These are phyloP conservation scores for Coranthus polyacanthus DNA, from an alignment of 2,797 vertebrate species.

Conservation along the genomic window DNA sequence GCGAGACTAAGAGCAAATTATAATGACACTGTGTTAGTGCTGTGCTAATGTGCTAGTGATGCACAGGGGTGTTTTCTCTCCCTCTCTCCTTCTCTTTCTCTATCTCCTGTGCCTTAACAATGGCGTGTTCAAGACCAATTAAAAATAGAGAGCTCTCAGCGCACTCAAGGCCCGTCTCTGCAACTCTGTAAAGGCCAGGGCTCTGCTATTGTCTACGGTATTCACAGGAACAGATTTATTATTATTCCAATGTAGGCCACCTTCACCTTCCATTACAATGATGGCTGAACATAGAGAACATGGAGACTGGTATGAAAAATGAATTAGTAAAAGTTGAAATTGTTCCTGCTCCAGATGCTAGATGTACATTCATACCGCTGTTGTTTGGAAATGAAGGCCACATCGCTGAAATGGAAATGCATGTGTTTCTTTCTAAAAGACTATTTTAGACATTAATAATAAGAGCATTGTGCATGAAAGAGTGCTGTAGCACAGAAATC, in stretches of 20 bases:
- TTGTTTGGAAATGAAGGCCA: constrained; percentile 43
- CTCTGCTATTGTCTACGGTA: constrained; percentile 72
- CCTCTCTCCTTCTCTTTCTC: constrained; percentile 42
- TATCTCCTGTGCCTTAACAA: constrained; percentile 71
- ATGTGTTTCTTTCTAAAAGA: constrained; percentile 28
- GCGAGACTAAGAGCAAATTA: constrained; percentile 79
- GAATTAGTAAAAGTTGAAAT: constrained; percentile 68
- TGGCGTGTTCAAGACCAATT: constrained; percentile 80
- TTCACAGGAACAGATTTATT: constrained; percentile 83
- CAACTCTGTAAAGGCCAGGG: constrained; percentile 78
- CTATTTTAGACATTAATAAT: constrained; percentile 34
- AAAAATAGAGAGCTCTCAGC: constrained; percentile 78
- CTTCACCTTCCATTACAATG: constrained; percentile 81
- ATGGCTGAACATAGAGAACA: constrained; percentile 70
- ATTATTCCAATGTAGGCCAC: constrained; percentile 83
- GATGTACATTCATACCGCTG: constrained; percentile 42
- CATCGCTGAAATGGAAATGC: constrained; percentile 13
- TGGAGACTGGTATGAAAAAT: constrained; percentile 68
- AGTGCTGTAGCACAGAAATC: not conserved
- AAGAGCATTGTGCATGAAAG: constrained; percentile 15
- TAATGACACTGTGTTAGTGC: constrained; percentile 79
- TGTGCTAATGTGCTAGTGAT: constrained; percentile 75
- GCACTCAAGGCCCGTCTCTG: constrained; percentile 69
- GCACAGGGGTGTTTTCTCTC: constrained; percentile 58
- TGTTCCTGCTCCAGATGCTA: constrained; percentile 42